These are phyloP conservation scores for Bambusicola thoracicus DNA, from an alignment of 2,113 vertebrate genomes.

Conservation along the genomic window DNA sequence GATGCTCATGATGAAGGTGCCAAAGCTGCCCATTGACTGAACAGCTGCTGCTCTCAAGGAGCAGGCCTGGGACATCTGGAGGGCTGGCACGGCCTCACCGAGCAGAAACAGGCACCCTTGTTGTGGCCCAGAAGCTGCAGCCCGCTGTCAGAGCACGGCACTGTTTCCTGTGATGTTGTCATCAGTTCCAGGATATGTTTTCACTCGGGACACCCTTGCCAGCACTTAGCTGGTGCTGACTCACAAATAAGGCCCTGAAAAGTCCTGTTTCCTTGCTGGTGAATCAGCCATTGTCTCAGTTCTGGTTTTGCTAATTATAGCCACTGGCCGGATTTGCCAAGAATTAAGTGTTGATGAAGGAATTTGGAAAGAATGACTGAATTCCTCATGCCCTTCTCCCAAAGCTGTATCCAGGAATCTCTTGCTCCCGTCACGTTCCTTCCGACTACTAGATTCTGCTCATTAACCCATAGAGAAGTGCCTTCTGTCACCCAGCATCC, in stretches of 20 bases:
- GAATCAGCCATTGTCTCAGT: slow-evolving; percentile 62
- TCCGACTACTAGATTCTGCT: background rate
- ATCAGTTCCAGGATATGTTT: slow-evolving; percentile 41
- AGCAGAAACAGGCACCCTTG: background rate
- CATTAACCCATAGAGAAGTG: background rate
- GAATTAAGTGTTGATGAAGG: slow-evolving; percentile 35
- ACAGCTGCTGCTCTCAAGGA: slow-evolving; percentile 52
- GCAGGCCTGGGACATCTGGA: slow-evolving; percentile 51
- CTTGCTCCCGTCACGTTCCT: background rate
- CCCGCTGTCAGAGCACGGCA: background rate
- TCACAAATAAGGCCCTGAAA: slow-evolving; percentile 57
- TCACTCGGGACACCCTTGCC: slow-evolving; percentile 3
- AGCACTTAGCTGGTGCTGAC: slow-evolving; percentile 56
- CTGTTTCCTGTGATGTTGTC: background rate
- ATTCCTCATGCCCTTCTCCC: slow-evolving; percentile 47
- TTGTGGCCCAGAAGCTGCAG: background rate
- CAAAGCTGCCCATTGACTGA: slow-evolving; percentile 40
- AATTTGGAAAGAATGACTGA: slow-evolving; percentile 57
- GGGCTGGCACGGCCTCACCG: background rate
- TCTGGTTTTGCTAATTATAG: slow-evolving; percentile 25
- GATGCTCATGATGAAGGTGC: background rate
- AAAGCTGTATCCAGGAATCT: slow-evolving; percentile 20
- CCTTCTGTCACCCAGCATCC: background rate
- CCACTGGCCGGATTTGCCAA: slow-evolving; percentile 19
- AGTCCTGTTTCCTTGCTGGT: slow-evolving; percentile 51